Evolutionary conservation across 2,797 vertebrate species (phyloP).

Genomic region (Petrocephalus schoutedeni): DNA sequence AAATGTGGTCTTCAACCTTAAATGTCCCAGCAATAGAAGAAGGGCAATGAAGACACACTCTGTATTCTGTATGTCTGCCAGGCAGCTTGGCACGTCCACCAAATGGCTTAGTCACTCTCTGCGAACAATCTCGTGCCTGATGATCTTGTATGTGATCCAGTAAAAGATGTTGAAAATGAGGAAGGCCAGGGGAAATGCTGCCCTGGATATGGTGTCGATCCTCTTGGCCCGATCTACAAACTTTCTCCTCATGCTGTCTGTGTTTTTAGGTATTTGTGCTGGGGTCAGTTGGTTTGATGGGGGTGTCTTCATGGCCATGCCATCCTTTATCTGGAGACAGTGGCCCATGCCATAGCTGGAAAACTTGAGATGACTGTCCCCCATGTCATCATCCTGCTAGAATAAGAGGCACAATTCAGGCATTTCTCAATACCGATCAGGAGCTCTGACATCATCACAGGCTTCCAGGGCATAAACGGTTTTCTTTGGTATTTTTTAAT

Average conservation of each 20-base stretch:
- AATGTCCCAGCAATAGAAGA: neutral
- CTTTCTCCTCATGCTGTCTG: slow-evolving; percentile 85
- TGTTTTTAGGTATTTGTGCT: slow-evolving; percentile 71
- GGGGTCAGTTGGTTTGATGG: slow-evolving; percentile 59
- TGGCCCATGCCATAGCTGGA: slow-evolving; percentile 85
- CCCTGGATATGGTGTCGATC: slow-evolving; percentile 94
- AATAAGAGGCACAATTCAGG: neutral
- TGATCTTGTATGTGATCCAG: slow-evolving; percentile 99
- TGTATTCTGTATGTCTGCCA: neutral
- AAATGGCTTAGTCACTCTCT: slow-evolving; percentile 65
- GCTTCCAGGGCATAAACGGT: neutral
- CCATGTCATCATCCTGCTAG: slow-evolving; percentile 80
- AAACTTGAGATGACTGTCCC: slow-evolving; percentile 88
- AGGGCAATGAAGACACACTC: neutral
- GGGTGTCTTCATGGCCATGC: slow-evolving; percentile 75
- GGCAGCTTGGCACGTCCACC: slow-evolving; percentile 15
- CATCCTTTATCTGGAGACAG: slow-evolving; percentile 85
- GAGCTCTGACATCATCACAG: neutral
- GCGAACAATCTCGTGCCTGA: slow-evolving; percentile 85
- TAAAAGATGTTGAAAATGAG: slow-evolving; percentile 99
- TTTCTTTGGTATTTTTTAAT: neutral
- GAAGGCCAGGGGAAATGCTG: slow-evolving; percentile 92
- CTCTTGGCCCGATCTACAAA: slow-evolving; percentile 97
- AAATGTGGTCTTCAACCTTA: slow-evolving; percentile 22
- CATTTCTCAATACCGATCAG: neutral